Percentiles rank a stretch among this genome's conserved stretches.
phyloP scores from a whole-genome alignment of 2,113 vertebrate genomes.

The Colaptes auratus region DNA sequence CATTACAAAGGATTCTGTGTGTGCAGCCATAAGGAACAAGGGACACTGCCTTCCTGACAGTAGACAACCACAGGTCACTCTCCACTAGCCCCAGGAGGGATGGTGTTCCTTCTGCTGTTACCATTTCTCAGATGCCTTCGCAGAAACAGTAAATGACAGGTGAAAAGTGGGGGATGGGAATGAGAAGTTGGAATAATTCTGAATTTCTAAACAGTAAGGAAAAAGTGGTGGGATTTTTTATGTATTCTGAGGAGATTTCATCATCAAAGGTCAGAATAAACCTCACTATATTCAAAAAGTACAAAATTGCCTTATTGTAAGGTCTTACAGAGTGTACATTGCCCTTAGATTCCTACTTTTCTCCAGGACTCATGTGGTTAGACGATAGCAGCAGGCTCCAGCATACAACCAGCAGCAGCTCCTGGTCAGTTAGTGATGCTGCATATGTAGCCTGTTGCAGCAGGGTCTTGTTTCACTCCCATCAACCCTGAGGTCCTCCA shows the following conservation, averaged over 20 bases:
- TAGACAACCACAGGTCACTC: rapidly evolving
- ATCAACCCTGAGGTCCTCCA: not conserved
- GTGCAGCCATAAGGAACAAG: not conserved
- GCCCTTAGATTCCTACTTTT: not conserved
- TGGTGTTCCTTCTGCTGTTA: not conserved
- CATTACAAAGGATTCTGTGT: not conserved
- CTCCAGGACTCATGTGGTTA: not conserved
- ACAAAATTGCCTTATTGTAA: not conserved
- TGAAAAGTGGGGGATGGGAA: not conserved
- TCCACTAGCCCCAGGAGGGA: not conserved
- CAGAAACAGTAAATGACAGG: not conserved
- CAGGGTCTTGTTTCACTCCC: rapidly evolving
- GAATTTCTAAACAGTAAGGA: not conserved
- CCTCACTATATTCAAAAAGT: not conserved
- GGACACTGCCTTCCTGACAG: not conserved
- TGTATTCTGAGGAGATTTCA: not conserved
- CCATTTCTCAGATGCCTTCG: rapidly evolving
- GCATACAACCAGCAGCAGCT: not conserved
- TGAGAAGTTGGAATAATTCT: not conserved
- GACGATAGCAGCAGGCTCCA: not conserved
- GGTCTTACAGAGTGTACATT: not conserved
- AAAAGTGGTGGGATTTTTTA: not conserved
- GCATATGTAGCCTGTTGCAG: not conserved
- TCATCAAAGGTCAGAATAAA: not conserved
- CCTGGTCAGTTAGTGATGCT: not conserved